phyloP scores from a whole-genome alignment of 2,113 vertebrate genomes.

The Pan paniscus region DNA sequence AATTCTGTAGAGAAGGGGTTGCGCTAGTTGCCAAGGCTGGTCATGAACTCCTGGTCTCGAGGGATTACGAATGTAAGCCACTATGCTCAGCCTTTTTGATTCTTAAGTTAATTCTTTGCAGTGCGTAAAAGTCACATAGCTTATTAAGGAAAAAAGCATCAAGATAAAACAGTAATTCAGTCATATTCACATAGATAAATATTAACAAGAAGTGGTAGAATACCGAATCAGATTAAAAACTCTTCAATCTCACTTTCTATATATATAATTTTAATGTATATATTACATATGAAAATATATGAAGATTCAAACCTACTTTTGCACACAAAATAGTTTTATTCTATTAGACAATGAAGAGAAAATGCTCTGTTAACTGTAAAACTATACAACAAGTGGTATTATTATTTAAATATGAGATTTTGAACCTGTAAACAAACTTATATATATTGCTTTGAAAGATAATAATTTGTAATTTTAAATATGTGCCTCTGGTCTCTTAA shows the following conservation, averaged over 20 bases:
- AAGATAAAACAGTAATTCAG: background rate
- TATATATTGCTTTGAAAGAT: background rate
- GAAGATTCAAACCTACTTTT: background rate
- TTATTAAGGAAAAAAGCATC: background rate
- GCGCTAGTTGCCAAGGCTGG: too few species aligned
- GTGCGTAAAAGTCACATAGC: background rate
- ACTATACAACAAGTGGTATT: background rate
- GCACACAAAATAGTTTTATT: background rate
- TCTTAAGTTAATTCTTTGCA: background rate
- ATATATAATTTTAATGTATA: background rate
- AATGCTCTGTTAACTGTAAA: background rate
- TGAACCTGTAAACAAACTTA: background rate
- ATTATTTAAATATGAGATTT: constrained; percentile 7
- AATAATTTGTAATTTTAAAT: background rate
- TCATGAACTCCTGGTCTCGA: too few species aligned
- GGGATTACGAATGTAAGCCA: too few species aligned
- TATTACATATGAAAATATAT: too few species aligned
- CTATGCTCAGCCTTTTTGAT: background rate
- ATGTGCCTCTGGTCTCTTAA: background rate
- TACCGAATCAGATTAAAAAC: background rate
- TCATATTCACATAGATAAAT: constrained; percentile 15
- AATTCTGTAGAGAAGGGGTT: too few species aligned
- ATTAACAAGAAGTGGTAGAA: background rate
- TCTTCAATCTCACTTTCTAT: background rate
- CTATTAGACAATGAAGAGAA: background rate